Base-by-base conservation (phyloP, 2,797 vertebrate genomes). In the Enoplosus armatus region DNA sequence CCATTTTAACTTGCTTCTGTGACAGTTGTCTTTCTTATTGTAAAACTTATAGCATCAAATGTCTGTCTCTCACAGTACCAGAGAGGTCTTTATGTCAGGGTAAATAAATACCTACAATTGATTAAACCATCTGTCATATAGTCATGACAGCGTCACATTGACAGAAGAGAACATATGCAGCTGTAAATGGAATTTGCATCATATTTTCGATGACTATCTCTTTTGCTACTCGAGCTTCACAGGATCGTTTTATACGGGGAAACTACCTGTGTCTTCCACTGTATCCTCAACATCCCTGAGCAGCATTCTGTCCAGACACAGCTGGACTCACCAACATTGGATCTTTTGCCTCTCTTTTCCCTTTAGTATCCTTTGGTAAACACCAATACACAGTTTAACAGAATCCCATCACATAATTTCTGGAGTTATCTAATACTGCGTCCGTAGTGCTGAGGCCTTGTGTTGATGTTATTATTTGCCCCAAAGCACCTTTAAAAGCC, bases 291-390 rank as follows among this genome's bases (percentile, higher is more conserved):
- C n/a, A 47, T 18, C 3, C 29, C 18, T 14, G 2, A 9, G 50
- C 35, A 45, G 22, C 33, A 20, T 55, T n/a, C 12, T 31, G 20
- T 26, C 41, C 20, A 56, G 9, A 43, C 14, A 53, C 5, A 31
- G 10, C 39, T 50, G 33, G 27, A 59, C 33, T 51, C 43, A 43
- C 16, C 24, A 31, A 10, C 33, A 58, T 16, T 8, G 6, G 9
- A 65, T 60, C 1, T 16, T 54, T 33, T 61, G 29, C 20, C 39
- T 54, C 45, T 60, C 24, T 20, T 26, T 35, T 64, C 59, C 20
- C 11, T 31, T 63, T 39, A n/a, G 9, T 48, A 35, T 51, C 47
- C 35, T 75, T 62, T 27, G 43, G 22, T 31, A 75, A 58, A 51
- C 54, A 26, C 22, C 29, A 39, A 47, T 20, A 53, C 37, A 16